phyloP scores from a whole-genome alignment of 2,888 invertebrate species.

The Gymnocheta viridis region DNA sequence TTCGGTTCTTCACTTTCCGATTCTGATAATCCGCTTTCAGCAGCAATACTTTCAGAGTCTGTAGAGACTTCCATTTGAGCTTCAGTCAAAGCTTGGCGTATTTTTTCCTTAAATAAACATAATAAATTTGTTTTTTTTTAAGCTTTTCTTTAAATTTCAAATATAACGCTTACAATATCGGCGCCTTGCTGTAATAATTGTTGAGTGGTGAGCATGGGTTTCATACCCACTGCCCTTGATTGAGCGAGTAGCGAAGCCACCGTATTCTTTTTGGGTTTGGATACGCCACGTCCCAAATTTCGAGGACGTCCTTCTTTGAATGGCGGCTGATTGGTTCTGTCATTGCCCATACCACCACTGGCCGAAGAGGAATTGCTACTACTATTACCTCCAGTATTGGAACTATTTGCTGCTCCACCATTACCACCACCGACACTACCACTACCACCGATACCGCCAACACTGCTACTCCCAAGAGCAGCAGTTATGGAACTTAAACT shows the following conservation, averaged over 20 bases:
- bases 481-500: slow-evolving; percentile 82
- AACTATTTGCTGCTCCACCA: slow-evolving; percentile 69
- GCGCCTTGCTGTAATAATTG: slow-evolving; percentile 83
- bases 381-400: slow-evolving; percentile 70
- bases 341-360: slow-evolving; percentile 62
- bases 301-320: slow-evolving; percentile 90
- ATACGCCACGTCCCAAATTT: slow-evolving; percentile 92
- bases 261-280: slow-evolving; percentile 96
- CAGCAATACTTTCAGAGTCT: slow-evolving; percentile 85
- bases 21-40: slow-evolving; percentile 84
- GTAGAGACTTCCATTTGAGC: slow-evolving; percentile 84
- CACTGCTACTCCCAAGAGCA: slow-evolving; percentile 76
- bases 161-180: slow-evolving; percentile 82
- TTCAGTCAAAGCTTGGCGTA: slow-evolving; percentile 84
- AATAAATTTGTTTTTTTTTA: neutral
- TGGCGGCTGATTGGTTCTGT: slow-evolving; percentile 70
- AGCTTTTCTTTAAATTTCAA: neutral
- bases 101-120: slow-evolving; percentile 83
- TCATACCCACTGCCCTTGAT: slow-evolving; percentile 90
- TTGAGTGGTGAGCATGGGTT: slow-evolving; percentile 90
- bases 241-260: slow-evolving; percentile 94
- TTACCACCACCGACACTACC: slow-evolving; percentile 72
- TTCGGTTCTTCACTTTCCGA: slow-evolving; percentile 84
- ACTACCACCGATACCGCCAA: slow-evolving; percentile 71
- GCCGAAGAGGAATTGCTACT: slow-evolving; percentile 69